Percentiles rank a stretch among this genome's conserved stretches.
These are phyloP conservation scores for Mesochorus sp. DNA, from an alignment of 2,888 invertebrate genomes.

Conservation along the genomic window DNA sequence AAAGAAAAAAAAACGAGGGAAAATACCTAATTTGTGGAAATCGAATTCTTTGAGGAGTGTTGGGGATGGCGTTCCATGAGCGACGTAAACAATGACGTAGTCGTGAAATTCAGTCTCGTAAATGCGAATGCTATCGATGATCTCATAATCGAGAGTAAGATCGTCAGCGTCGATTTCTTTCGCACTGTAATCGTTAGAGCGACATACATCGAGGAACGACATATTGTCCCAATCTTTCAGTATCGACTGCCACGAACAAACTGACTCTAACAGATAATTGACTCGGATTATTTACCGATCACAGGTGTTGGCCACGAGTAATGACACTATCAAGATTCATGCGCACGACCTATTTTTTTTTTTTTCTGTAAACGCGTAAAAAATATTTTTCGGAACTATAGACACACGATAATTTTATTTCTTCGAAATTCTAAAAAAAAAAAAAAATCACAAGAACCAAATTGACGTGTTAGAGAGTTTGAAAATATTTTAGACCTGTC, in stretches of 20 bases:
- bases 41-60: conserved; percentile 36
- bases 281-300: neutral
- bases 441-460: too few relatives aligned
- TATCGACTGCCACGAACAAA: conserved; percentile 30
- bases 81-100: conserved; percentile 80
- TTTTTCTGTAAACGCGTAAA: too few relatives aligned
- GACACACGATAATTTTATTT: too few relatives aligned
- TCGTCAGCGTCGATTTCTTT: conserved; percentile 65
- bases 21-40: conserved; percentile 47
- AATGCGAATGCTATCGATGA: conserved; percentile 76
- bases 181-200: conserved; percentile 6
- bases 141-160: conserved; percentile 72
- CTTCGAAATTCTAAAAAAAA: too few relatives aligned
- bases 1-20: neutral
- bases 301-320: too few relatives aligned
- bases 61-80: conserved; percentile 67
- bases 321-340: too few relatives aligned
- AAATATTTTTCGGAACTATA: too few relatives aligned
- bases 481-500: too few relatives aligned
- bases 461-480: too few relatives aligned
- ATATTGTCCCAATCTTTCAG: conserved; percentile 16
- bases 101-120: conserved; percentile 77
- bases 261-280: conserved; percentile 24
- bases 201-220: conserved; percentile 8
- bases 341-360: too few relatives aligned